These are phyloP conservation scores for Sebastes variabilis DNA, from an alignment of 2,797 vertebrate genomes.

Conservation along the genomic window DNA sequence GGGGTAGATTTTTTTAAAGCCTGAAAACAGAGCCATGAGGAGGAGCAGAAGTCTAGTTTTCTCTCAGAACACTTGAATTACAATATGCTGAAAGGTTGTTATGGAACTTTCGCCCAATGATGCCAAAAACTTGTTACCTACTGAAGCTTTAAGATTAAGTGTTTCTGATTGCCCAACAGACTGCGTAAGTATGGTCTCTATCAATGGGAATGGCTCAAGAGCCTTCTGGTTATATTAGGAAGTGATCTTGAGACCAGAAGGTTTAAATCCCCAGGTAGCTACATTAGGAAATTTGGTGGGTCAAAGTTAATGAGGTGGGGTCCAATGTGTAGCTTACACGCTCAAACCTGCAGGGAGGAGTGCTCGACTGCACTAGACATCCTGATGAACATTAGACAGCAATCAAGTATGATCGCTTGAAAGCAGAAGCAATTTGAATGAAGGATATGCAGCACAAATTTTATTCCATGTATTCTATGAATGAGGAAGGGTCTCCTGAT, in stretches of 20 bases:
- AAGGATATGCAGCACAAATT: background rate
- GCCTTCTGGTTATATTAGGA: slow-evolving; percentile 27
- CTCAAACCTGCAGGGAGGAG: slow-evolving; percentile 22
- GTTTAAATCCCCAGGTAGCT: slow-evolving; percentile 26
- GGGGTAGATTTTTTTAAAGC: no score
- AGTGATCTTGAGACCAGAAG: slow-evolving; percentile 27
- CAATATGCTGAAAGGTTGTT: no score
- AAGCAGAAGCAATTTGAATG: slow-evolving; percentile 12
- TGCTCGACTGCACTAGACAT: slow-evolving; percentile 1
- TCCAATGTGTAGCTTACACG: slow-evolving; percentile 5
- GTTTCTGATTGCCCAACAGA: slow-evolving; percentile 29
- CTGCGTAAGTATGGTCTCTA: slow-evolving; percentile 6
- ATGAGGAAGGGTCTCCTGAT: background rate
- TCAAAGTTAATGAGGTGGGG: slow-evolving; percentile 46
- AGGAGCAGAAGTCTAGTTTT: no score
- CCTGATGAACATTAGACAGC: slow-evolving; percentile 12
- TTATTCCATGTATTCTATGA: background rate
- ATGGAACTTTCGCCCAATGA: no score
- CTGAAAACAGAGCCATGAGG: no score
- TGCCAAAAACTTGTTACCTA: no score
- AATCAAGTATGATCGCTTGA: background rate
- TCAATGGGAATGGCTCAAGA: slow-evolving; percentile 11
- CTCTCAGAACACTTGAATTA: no score
- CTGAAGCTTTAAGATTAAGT: background rate
- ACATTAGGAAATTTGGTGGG: slow-evolving; percentile 25